Evolutionary conservation across 1,140 invertebrate genomes (phyloP).

Genomic region (Oedothorax gibbosus): DNA sequence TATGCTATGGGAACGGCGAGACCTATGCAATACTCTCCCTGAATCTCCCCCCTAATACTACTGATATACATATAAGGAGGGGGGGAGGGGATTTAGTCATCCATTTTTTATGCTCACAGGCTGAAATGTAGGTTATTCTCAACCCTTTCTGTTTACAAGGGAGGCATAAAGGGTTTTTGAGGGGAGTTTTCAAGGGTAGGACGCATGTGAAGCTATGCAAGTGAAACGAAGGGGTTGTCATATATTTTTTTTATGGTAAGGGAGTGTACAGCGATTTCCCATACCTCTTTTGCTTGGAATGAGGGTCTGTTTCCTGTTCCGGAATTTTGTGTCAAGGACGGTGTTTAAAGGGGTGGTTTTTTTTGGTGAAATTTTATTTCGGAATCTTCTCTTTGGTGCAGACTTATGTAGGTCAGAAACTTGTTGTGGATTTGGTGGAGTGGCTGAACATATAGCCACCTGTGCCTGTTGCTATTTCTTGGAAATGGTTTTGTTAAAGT

Average conservation of each 20-base stretch:
- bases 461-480: background rate
- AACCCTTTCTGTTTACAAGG: conserved; percentile 41
- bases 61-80: conserved; percentile 33
- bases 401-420: conserved; percentile 29
- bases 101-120: background rate
- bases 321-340: conserved; percentile 29
- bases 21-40: conserved; percentile 21
- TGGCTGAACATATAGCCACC: conserved; percentile 4
- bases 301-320: background rate
- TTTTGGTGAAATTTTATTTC: background rate
- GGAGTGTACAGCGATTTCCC: background rate
- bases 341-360: background rate
- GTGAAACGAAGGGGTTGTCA: conserved; percentile 20
- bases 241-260: background rate
- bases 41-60: conserved; percentile 1
- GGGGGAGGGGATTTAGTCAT: conserved; percentile 3
- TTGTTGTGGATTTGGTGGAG: conserved; percentile 1
- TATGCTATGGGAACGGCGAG: conserved; percentile 30
- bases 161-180: conserved; percentile 14
- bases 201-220: conserved; percentile 46
- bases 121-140: conserved; percentile 52
- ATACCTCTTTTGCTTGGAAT: conserved; percentile 23
- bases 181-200: conserved; percentile 49
- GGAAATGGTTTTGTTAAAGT: background rate
- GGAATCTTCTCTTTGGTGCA: background rate